Base-by-base conservation (phyloP, 2,113 vertebrate species). In the crab-eating macaque (Macaca fascicularis) region DNA sequence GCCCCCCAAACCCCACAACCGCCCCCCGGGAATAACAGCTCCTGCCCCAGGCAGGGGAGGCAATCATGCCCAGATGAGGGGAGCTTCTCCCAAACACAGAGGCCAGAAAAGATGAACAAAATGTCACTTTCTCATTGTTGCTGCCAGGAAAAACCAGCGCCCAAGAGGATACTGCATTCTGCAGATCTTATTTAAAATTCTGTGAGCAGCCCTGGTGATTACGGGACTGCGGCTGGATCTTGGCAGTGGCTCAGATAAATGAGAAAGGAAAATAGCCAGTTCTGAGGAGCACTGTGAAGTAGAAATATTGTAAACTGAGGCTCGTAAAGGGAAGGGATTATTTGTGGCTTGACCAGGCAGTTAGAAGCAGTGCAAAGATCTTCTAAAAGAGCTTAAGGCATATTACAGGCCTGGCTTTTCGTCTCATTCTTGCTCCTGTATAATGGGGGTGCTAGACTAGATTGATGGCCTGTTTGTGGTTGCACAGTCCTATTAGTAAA, bases 111-210 rank as follows among this genome's bases (percentile, higher is more conserved):
- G 75, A 64, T 7, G 59, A 74, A 35, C 19, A 38, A 64, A 93
- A 85, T 80, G 45, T 69, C 70, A 11, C 75, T 50, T 89, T 79
- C 72, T 61, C 35, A 17, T 32, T 30, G 30, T 59, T 35, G 52
- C 55, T 83, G 74, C 45, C 3, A 6, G 76, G 30, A 50, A 84
- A 85, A 86, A 23, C 14, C 64, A 19, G 40, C 0, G 5, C 82
- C 50, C 12, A 1, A 22, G 48, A 87, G 52, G 80, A 72, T 12
- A 12, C 11, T 2, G 52, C n/a, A 4, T 25, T 13, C 45, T 70
- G 86, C 78, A 85, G 72, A 38, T 19, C 81, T 81, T 25, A 80
- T 48, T 89, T 94, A 76, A 94, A 70, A 74, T 84, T 79, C 93
- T 45, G 45, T 40, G 30, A 43, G 40, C 30, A 3, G 86, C 59